Evolutionary conservation across 2,888 invertebrate genomes (phyloP).

Genomic region (Eilema caniola): DNA sequence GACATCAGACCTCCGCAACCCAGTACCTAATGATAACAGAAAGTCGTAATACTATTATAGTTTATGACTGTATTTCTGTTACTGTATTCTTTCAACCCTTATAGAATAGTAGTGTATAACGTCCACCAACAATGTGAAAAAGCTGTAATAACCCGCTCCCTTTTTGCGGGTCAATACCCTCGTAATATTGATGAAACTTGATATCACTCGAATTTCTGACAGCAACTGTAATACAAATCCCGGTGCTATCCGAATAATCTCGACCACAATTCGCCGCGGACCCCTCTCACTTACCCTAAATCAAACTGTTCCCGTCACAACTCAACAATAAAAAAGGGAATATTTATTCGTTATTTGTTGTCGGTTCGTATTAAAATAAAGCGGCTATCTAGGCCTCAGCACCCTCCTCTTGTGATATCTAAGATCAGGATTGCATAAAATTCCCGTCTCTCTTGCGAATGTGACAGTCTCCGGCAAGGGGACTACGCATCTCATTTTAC

Average conservation of each 20-base stretch:
- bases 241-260: constrained; percentile 75
- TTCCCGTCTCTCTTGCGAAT: constrained; percentile 78
- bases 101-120: constrained; percentile 29
- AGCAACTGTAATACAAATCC: constrained; percentile 77
- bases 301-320: constrained; percentile 81
- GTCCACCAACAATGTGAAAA: constrained; percentile 57
- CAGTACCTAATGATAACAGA: no score
- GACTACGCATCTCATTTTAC: constrained; percentile 77
- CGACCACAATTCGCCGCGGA: constrained; percentile 81
- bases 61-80: no score
- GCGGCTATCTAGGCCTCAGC: constrained; percentile 80
- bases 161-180: constrained; percentile 59
- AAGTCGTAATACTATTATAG: no score
- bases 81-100: not conserved
- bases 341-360: constrained; percentile 86
- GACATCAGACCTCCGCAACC: no score
- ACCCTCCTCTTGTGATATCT: constrained; percentile 81
- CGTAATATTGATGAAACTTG: constrained; percentile 76
- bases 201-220: constrained; percentile 72
- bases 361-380: constrained; percentile 86
- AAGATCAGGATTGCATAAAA: constrained; percentile 84
- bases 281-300: constrained; percentile 79
- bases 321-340: constrained; percentile 82
- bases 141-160: constrained; percentile 39
- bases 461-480: constrained; percentile 72